Base-by-base conservation (phyloP, 2,113 vertebrate species). In the Rutilus rutilus region DNA sequence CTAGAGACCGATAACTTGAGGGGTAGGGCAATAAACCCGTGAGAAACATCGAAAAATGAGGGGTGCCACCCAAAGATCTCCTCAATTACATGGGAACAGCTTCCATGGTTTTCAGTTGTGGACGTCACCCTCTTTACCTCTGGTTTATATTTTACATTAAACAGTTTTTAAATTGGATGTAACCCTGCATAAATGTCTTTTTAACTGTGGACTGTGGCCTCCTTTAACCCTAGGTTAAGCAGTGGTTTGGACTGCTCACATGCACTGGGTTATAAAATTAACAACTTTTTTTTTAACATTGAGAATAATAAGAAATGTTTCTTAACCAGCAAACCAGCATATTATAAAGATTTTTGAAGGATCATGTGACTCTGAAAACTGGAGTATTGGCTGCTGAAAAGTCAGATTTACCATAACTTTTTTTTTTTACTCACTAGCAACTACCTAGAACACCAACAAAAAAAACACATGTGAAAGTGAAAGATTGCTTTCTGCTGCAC, bases 1-100 rank as follows among this genome's bases (percentile, higher is more conserved):
- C 74, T 52, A 85, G 77, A 78, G 27, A 75, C 30, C 30, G 57
- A 87, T 85, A 64, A 42, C 30, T 42, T 15, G 3, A 71, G 4
- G 74, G 25, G 25, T 21, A 54, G 25, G 45, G 75, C 30, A 12
- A 15, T 2, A 78, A 59, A 60, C 12, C 33, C 6, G 3, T 60
- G 57, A 25, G 54, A 45, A 62, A 42, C 17, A 57, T 19, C 8
- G 2, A 33, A 33, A 23, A 42, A 60, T 17, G 71, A 50, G 1
- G n/a, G n/a, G 6, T 25, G n/a, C 42, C 71, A 15, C 12, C 42
- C 42, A 75, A 75, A 27, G 9, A 75, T 75, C 42, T 47, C 11
- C 71, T 75, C n/a, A 50, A 25, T 71, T 71, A 71, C 36, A 71
- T 39, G 9, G 3, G 2, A 39, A 71, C 36, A 71, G 36, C 67